phyloP scores from a whole-genome alignment of 2,113 vertebrate species.

The Vicugna pacos region DNA sequence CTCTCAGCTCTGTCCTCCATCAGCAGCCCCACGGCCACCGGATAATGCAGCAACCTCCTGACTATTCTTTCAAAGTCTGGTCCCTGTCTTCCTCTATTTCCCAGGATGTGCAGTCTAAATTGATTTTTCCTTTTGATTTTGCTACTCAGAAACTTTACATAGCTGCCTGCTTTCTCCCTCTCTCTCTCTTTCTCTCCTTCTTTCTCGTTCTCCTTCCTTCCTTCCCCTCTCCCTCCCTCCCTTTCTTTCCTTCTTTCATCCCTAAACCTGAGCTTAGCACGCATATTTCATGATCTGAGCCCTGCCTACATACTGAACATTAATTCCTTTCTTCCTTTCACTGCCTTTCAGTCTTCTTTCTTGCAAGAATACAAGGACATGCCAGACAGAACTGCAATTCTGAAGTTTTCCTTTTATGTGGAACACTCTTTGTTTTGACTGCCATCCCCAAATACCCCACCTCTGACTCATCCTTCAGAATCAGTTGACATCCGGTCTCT shows the following conservation, averaged over 20 bases:
- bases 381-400: background rate
- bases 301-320: background rate
- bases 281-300: background rate
- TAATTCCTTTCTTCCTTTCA: background rate
- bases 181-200: background rate
- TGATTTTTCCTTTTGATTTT: background rate
- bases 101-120: background rate
- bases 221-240: too few species aligned
- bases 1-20: background rate
- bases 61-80: background rate
- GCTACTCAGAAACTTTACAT: background rate
- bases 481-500: background rate
- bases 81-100: background rate
- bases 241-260: too few species aligned
- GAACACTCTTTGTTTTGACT: background rate
- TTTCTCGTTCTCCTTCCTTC: background rate
- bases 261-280: background rate
- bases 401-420: background rate
- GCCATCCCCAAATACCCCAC: background rate
- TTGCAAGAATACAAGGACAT: background rate
- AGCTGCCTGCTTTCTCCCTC: background rate
- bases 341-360: background rate
- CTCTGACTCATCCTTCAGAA: background rate
- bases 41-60: fast-evolving
- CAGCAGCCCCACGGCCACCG: fast-evolving